Conservation (phyloP, 2,113 vertebrate genomes). For the Callaeas wilsoni region DNA sequence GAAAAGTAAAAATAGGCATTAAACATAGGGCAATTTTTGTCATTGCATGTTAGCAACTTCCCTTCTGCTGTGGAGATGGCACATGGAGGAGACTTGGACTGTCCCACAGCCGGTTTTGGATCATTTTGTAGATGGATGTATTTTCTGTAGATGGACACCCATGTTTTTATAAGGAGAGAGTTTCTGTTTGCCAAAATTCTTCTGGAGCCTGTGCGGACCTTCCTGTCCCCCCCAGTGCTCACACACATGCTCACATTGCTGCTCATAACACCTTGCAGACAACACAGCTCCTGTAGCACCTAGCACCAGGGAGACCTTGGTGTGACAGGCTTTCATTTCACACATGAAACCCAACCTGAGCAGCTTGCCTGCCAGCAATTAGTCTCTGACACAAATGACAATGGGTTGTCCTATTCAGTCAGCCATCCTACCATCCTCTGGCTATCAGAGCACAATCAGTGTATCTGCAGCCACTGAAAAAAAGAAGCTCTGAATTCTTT, state of each 20-base stretch:
- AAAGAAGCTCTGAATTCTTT: background rate
- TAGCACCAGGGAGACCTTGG: background rate
- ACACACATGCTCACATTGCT: background rate
- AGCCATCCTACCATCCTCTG: background rate
- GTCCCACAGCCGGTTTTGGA: background rate
- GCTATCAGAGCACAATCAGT: background rate
- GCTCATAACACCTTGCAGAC: background rate
- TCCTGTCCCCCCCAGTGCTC: background rate
- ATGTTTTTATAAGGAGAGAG: background rate
- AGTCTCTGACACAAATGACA: background rate
- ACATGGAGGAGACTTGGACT: background rate
- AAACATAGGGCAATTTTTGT: background rate
- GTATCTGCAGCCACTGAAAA: background rate
- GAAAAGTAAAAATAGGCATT: slow-evolving; percentile 1
- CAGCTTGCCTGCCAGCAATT: background rate
- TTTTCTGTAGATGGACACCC: background rate
- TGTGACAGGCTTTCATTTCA: background rate
- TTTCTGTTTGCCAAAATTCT: background rate
- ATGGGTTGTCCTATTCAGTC: background rate
- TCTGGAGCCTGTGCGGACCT: background rate
- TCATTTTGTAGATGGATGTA: background rate
- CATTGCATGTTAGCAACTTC: background rate
- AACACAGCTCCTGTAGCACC: background rate
- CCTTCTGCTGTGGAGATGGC: background rate
- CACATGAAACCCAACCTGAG: background rate